Base-by-base conservation (phyloP, 2,113 vertebrate genomes). In the Lucifuga dentata region DNA sequence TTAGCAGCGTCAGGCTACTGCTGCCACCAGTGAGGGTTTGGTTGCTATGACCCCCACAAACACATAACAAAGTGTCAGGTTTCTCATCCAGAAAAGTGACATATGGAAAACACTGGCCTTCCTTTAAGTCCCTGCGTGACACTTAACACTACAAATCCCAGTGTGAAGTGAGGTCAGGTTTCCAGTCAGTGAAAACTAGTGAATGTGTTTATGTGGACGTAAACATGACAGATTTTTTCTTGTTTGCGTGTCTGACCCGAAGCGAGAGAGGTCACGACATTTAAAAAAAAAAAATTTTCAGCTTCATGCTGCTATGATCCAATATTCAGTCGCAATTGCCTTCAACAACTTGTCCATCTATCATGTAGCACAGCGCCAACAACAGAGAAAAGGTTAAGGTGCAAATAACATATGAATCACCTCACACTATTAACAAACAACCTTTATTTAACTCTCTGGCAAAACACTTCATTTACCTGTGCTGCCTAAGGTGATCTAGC, bases 401-500 rank as follows among this genome's bases (percentile, higher is more conserved):
- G 70, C 66, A 70, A 70, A 35, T 21, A 32, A 76, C 55, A 64
- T 74, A 78, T 56, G 48, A 84, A 67, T 84, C 69, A 62, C 32
- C 45, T 33, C 1, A 1, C 44, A 75, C 75, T 66, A 84, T 85
- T 86, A 84, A 86, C 49, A 12, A 78, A 60, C 76, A 80, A 68
- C 76, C 83, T 81, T 87, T 89, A 85, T 85, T 84, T 82, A 84
- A 79, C 62, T 77, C 76, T 32, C 43, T 15, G 8, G 48, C 64
- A 58, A 80, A 86, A 83, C 71, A 29, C 71, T 56, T 78, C 63
- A 71, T 82, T 83, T 81, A 89, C 85, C 84, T 84, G 69, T n/a
- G 68, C 83, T 73, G 70, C 80, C 68, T 76, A 60, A 78, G 67
- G 68, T 85, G 79, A 80, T 85, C 81, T 71, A 84, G 63, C 65